A percentile compares a stretch with the other conserved stretches of the same genome.
Conservation (phyloP, 2,797 vertebrate genomes). For the Meda fulgida region DNA sequence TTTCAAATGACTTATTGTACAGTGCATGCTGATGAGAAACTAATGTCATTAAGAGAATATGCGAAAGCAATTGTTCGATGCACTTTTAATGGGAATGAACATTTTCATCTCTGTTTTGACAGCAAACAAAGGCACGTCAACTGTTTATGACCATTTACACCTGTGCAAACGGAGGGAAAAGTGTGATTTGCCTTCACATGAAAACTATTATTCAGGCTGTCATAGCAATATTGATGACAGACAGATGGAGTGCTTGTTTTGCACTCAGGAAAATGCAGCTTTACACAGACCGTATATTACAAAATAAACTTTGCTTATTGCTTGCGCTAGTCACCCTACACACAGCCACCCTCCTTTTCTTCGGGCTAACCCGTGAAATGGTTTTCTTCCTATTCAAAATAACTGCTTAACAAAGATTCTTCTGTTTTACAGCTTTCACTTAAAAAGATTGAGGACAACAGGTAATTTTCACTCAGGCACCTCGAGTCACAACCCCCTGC, state of each 20-base stretch:
- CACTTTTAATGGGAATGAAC: slow-evolving; percentile 19
- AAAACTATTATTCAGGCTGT: slow-evolving; percentile 35
- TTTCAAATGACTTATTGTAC: slow-evolving; percentile 39
- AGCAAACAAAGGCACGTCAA: not conserved
- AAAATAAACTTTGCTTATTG: slow-evolving; percentile 49
- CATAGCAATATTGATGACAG: slow-evolving; percentile 40
- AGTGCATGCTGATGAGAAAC: slow-evolving; percentile 40
- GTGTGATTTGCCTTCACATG: slow-evolving; percentile 16
- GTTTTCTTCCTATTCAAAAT: slow-evolving; percentile 23
- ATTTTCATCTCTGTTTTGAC: slow-evolving; percentile 35
- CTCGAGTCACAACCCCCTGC: slow-evolving; percentile 32
- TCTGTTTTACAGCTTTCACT: slow-evolving; percentile 66
- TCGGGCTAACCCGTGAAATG: slow-evolving; percentile 2
- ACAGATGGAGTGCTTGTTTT: slow-evolving; percentile 37
- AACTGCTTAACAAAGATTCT: slow-evolving; percentile 33
- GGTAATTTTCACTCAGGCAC: slow-evolving; percentile 66
- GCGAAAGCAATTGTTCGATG: slow-evolving; percentile 6
- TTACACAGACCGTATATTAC: slow-evolving; percentile 21
- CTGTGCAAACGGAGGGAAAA: not conserved
- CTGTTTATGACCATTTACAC: not conserved
- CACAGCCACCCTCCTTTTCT: not conserved
- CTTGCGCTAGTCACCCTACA: not conserved
- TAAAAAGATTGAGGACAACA: slow-evolving; percentile 62
- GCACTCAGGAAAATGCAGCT: slow-evolving; percentile 29
- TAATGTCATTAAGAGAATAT: slow-evolving; percentile 39